A percentile compares a stretch with the other conserved stretches of the same genome.
These are phyloP conservation scores for Torymus texanus DNA, from an alignment of 2,888 invertebrate genomes.

Conservation along the genomic window DNA sequence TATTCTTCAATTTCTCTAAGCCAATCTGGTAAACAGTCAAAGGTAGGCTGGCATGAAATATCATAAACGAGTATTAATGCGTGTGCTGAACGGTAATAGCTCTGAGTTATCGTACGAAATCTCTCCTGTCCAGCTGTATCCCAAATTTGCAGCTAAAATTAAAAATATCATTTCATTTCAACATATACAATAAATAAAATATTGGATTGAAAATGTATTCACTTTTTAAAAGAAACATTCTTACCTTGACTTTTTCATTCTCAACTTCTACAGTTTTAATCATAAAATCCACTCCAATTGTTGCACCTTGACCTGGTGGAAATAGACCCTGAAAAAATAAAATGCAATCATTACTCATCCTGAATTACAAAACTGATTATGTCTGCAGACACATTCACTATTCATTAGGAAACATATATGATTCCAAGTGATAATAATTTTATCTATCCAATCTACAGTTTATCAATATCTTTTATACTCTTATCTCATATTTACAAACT, in stretches of 20 bases:
- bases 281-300: conserved; percentile 99
- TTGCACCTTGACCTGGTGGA: conserved; percentile 98
- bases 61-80: conserved; percentile 98
- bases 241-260: conserved; percentile 93
- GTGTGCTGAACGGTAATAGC: conserved; percentile 97
- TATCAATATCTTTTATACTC: no score
- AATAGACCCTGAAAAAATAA: conserved; percentile 85
- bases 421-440: no score
- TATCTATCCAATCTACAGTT: no score
- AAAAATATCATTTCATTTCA: no score
- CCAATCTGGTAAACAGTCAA: conserved; percentile 98
- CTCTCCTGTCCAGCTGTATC: conserved; percentile 98
- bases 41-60: conserved; percentile 97
- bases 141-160: conserved; percentile 94
- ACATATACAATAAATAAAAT: no score
- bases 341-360: background rate
- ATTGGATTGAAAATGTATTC: no score
- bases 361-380: no score
- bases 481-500: background rate
- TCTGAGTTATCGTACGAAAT: conserved; percentile 98
- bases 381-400: no score
- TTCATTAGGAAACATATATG: no score
- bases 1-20: conserved; percentile 97
- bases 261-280: conserved; percentile 99
- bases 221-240: background rate